Percentiles rank a stretch among this genome's conserved stretches.
These are phyloP conservation scores for Tubiluchus corallicola DNA, from an alignment of 2,888 invertebrate species.

Conservation along the genomic window DNA sequence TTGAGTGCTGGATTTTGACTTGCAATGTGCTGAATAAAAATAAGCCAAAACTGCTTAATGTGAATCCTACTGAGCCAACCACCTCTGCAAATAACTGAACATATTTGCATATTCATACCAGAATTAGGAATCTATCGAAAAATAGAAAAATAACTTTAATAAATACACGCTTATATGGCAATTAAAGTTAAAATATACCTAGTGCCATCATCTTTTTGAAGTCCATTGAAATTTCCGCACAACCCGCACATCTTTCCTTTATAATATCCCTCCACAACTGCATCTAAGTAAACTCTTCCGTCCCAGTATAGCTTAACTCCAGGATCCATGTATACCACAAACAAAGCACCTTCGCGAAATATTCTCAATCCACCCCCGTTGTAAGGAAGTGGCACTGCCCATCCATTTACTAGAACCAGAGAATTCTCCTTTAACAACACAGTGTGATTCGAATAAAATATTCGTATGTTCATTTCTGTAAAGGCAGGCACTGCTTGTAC, in stretches of 20 bases:
- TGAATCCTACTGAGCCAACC: too few species aligned
- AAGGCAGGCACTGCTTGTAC: background rate
- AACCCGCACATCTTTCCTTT: background rate
- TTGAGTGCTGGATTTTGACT: too few species aligned
- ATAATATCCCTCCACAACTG: background rate
- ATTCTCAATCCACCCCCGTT: background rate
- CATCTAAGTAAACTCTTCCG: background rate
- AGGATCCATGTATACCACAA: background rate
- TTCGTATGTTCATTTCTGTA: background rate
- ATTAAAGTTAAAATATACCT: too few species aligned
- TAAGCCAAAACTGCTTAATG: too few species aligned
- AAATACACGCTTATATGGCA: too few species aligned
- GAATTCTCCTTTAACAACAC: background rate
- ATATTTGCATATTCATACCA: too few species aligned
- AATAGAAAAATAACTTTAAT: too few species aligned
- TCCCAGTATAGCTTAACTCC: background rate
- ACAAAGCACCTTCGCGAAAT: background rate
- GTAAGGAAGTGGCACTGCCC: background rate
- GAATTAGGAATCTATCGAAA: too few species aligned
- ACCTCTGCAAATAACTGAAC: too few species aligned
- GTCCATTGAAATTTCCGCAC: slow-evolving; percentile 1
- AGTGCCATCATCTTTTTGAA: background rate
- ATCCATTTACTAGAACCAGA: background rate
- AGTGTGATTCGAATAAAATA: background rate
- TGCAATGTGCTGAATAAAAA: too few species aligned